Percentiles rank a stretch among this genome's conserved stretches.
phyloP scores from a whole-genome alignment of 2,797 vertebrate genomes.

The Siniperca obscura region DNA sequence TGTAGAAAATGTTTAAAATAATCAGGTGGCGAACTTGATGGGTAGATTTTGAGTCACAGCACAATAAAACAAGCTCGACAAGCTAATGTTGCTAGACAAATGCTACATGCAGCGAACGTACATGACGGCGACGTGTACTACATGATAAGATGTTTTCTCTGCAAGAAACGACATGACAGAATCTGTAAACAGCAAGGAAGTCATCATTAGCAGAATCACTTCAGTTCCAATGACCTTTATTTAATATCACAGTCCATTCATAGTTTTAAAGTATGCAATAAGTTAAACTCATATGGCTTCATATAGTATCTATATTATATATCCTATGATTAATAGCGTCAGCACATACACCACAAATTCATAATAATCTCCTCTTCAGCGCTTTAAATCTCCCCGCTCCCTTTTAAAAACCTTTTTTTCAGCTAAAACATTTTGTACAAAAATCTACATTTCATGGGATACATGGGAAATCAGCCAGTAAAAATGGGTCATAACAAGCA shows the following conservation, averaged over 20 bases:
- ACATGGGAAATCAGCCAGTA: neutral
- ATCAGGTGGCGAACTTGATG: slow-evolving; percentile 13
- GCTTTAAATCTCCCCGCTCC: neutral
- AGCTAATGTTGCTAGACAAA: slow-evolving; percentile 1
- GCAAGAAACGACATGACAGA: slow-evolving; percentile 21
- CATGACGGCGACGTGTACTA: neutral
- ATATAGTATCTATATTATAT: slow-evolving; percentile 72
- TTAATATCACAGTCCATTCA: slow-evolving; percentile 85
- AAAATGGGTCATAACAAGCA: neutral
- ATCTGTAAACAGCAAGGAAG: slow-evolving; percentile 60
- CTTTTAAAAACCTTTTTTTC: slow-evolving; percentile 25
- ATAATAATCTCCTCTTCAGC: slow-evolving; percentile 61
- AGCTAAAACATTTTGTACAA: slow-evolving; percentile 80
- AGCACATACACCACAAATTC: slow-evolving; percentile 81
- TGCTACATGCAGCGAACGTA: slow-evolving; percentile 9
- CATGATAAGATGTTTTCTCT: neutral
- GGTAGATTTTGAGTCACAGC: slow-evolving; percentile 29
- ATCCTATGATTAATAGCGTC: slow-evolving; percentile 86
- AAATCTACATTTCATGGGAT: slow-evolving; percentile 49
- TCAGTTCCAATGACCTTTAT: slow-evolving; percentile 57
- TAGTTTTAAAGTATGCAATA: slow-evolving; percentile 92
- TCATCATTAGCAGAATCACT: slow-evolving; percentile 36
- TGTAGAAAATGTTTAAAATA: neutral
- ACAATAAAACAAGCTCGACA: slow-evolving; percentile 21
- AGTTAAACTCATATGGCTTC: slow-evolving; percentile 93